A percentile compares a stretch with the other conserved stretches of the same genome.
These are phyloP conservation scores for Eupithecia inturbata DNA, from an alignment of 2,888 invertebrate genomes.

Conservation along the genomic window DNA sequence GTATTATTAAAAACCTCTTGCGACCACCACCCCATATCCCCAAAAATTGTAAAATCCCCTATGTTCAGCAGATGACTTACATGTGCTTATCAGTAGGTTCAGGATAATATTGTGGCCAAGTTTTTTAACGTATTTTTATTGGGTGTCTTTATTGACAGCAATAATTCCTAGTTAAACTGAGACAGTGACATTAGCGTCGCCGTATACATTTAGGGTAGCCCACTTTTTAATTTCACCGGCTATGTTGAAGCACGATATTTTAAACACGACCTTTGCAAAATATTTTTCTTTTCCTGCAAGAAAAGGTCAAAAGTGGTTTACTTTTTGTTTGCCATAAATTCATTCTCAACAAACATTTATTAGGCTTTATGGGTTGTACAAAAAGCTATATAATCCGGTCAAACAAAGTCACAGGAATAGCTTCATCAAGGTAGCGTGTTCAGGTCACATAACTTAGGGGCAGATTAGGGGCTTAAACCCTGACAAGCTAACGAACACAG, in stretches of 20 bases:
- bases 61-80: too few species aligned
- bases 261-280: neutral
- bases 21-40: too few species aligned
- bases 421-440: conserved; percentile 43
- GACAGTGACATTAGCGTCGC: neutral
- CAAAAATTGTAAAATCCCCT: too few species aligned
- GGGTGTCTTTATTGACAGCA: neutral
- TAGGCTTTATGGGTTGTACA: conserved; percentile 6
- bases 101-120: too few species aligned
- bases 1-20: too few species aligned
- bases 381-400: conserved; percentile 27
- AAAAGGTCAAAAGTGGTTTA: conserved; percentile 9
- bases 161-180: neutral
- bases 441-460: conserved; percentile 41
- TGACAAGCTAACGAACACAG: conserved; percentile 26
- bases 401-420: conserved; percentile 33
- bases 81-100: too few species aligned
- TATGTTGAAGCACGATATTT: neutral
- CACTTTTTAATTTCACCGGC: neutral
- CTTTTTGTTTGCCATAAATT: conserved; percentile 1
- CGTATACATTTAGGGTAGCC: neutral
- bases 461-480: conserved; percentile 34
- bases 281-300: neutral
- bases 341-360: conserved; percentile 7
- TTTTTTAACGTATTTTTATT: too few species aligned